Base-by-base conservation (phyloP, 2,888 invertebrate species). In the Apomyelois bistriatella region DNA sequence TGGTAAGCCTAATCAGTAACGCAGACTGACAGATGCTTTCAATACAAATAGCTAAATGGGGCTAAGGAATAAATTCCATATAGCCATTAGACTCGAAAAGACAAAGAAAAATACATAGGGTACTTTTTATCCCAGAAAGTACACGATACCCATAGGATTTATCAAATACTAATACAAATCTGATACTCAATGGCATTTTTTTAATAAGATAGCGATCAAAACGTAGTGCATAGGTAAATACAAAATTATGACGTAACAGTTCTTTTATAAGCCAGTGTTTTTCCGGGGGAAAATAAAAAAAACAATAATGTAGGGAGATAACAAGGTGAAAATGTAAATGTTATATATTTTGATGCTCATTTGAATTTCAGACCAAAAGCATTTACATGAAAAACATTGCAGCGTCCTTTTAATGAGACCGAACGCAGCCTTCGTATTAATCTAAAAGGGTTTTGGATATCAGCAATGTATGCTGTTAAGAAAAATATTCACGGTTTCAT, bases 331-430 rank as follows among this genome's bases (percentile, higher is more conserved):
- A 36, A 37, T 37, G 36, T 36, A 37, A 50, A 50, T 40, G 8
- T 50, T 32, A 40, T 50, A 40, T 50, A 50, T 50, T 50, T 50
- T 40, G 49, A 32, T 15, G 28, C 41, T 50, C 49, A 50, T 50
- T 16, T 41, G 30, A 50, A 50, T 40, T 50, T 50, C 49, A 50
- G 40, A 50, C 30, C 40, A 50, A 50, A 50, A 40, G 10, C 37
- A 28, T 40, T 38, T 32, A 30, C 30, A 40, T 30, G 49, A 37
- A 40, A 30, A 40, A 40, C 28, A 40, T 40, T 40, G 49, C 49
- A 17, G 17, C 30, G 10, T 17, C 48, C 16, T 50, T 50, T 50
- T 40, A 50, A 50, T 50, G 49, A 50, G 28, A 1, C 36, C 48
- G 10, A 50, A 40, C 40, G 30, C 28, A 40, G 38, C 40, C 49